A percentile compares a stretch with the other conserved stretches of the same genome.
Conservation (phyloP, 2,888 invertebrate genomes). For the Acanthacorydalis orientalis region DNA sequence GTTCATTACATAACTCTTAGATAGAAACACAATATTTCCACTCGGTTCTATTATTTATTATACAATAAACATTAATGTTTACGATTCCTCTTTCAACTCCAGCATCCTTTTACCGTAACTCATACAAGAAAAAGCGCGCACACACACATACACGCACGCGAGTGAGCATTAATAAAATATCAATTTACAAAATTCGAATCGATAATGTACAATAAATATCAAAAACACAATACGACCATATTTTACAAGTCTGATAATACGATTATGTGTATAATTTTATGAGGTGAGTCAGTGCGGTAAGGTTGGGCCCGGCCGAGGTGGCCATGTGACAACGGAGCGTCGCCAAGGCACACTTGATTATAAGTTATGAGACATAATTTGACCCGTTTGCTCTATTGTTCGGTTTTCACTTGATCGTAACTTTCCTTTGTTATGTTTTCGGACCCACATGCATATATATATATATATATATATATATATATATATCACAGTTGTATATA, state of each 20-base stretch:
- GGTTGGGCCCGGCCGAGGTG: not conserved
- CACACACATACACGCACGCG: too few relatives aligned
- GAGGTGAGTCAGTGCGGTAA: not conserved
- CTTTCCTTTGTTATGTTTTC: conserved; percentile 5
- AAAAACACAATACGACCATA: not conserved
- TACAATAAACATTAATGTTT: too few relatives aligned
- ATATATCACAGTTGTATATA: too few relatives aligned
- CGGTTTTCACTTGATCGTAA: conserved; percentile 14
- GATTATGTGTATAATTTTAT: not conserved
- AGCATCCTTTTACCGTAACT: too few relatives aligned
- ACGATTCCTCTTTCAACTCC: too few relatives aligned
- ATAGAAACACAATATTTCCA: too few relatives aligned
- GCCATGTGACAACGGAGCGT: not conserved
- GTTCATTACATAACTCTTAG: too few relatives aligned
- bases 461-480: too few relatives aligned
- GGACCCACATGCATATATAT: too few relatives aligned
- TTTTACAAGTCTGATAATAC: not conserved
- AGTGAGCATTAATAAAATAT: not conserved
- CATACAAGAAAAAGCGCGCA: too few relatives aligned
- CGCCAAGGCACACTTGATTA: conserved; percentile 14
- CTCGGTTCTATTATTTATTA: too few relatives aligned
- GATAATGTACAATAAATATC: not conserved
- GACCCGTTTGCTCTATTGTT: conserved; percentile 17
- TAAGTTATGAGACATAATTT: conserved; percentile 20
- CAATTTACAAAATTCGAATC: not conserved